phyloP scores from a whole-genome alignment of 2,888 invertebrate genomes.

The Lepidocyrtoides sp. region DNA sequence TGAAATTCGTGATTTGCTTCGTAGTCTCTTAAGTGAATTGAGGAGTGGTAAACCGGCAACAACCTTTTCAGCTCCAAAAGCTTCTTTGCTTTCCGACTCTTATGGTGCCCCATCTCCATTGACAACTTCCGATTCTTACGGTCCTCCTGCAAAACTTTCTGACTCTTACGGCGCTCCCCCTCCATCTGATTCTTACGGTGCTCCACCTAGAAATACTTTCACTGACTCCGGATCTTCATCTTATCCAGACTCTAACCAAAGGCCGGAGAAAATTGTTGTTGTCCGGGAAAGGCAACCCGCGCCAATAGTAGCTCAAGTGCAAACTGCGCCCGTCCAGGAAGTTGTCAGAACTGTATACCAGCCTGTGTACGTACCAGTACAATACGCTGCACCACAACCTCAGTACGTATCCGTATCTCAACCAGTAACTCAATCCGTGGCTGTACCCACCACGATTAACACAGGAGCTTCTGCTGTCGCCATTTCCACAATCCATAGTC shows the following conservation, averaged over 20 bases:
- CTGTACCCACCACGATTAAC: slow-evolving; percentile 49
- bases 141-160: slow-evolving; percentile 67
- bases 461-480: slow-evolving; percentile 66
- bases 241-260: slow-evolving; percentile 59
- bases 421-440: slow-evolving; percentile 7
- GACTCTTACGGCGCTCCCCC: slow-evolving; percentile 65
- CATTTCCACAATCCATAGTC: slow-evolving; percentile 41
- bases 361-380: slow-evolving; percentile 63
- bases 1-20: slow-evolving; percentile 62
- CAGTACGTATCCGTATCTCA: slow-evolving; percentile 10
- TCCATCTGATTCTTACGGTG: slow-evolving; percentile 68
- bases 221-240: slow-evolving; percentile 58
- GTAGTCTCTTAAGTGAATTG: slow-evolving; percentile 58
- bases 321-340: slow-evolving; percentile 40
- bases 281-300: slow-evolving; percentile 10
- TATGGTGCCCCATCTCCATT: slow-evolving; percentile 58
- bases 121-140: slow-evolving; percentile 70
- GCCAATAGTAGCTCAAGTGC: background rate
- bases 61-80: background rate
- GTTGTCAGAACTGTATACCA: slow-evolving; percentile 67
- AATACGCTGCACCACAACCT: slow-evolving; percentile 12
- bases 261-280: slow-evolving; percentile 63
- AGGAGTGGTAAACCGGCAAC: slow-evolving; percentile 16
- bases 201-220: slow-evolving; percentile 71
- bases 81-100: slow-evolving; percentile 25